Evolutionary conservation across 2,888 invertebrate species (phyloP), one percentile per base, ranked within the genome.

Genomic region (Agriopis aurantiaria): DNA sequence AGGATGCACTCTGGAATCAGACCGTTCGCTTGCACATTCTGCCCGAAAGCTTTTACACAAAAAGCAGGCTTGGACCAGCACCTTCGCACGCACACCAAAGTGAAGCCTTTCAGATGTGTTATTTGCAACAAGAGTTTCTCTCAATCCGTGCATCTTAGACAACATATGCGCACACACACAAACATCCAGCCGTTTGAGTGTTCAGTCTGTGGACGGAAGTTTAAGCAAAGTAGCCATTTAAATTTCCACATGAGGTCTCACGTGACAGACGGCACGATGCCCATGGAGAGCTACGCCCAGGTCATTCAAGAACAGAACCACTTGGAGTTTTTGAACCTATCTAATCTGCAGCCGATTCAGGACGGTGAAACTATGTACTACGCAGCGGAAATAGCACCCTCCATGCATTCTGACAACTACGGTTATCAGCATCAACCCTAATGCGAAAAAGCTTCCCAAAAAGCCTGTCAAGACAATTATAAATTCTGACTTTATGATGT

Each of bases 121-220:
- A 88, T 95, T 69, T 95, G 94, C 72, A 85, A 83, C 71, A 93
- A 93, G 71, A 88, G 90, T 58, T 95, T 95, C 75, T 93, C 94
- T 0, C 94, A 94, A 68, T 93, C 94, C 0, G 93, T 94, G 1
- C 94, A 94, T 70, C 82, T 95, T 48, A 83, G 91, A 1, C 94
- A 95, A 76, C 94, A 94, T 77, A 94, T 95, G 94, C 84, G 94
- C 0, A 93, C 93, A 0, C 94, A 95, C 74, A 94, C 94, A 0
- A 94, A 93, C 74, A 93, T 94, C 58, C 94, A 94, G 73, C 94
- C 94, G 0, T 95, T 94, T 73, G 89, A 88, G 75, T 95, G 94
- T 74, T 82, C 87, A 0, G 79, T 91, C 0, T 95, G 94, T 66
- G 86, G 88, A 1, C 84, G 91, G 46, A 82, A 91, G 52, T 95